Percentiles rank a stretch among this genome's conserved stretches.
Conservation (phyloP, 2,113 vertebrate genomes). For the Catharus fuscescens region DNA sequence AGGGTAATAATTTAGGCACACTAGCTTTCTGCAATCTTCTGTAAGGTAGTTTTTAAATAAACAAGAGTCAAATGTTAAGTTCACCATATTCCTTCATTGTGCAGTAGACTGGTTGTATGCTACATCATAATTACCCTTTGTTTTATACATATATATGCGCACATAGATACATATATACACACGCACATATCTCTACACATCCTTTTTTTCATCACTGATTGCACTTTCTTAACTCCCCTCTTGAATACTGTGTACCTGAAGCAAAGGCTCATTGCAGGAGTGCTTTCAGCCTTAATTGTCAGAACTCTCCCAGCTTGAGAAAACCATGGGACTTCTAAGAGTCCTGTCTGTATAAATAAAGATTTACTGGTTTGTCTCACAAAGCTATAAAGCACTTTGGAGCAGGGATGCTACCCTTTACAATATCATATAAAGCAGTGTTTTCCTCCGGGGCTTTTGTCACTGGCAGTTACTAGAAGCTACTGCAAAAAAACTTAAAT, state of each 20-base stretch:
- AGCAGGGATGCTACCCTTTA: neutral
- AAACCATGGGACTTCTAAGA: neutral
- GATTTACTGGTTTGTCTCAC: neutral
- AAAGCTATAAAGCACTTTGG: neutral
- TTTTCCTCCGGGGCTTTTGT: neutral
- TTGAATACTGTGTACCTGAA: accelerated
- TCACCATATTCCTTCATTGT: neutral
- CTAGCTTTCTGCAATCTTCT: neutral
- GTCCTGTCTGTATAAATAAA: neutral
- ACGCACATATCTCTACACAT: neutral
- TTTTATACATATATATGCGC: neutral
- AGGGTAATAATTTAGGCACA: neutral
- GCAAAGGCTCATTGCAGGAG: neutral
- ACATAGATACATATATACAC: neutral
- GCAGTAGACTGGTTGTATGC: neutral
- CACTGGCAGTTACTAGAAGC: neutral
- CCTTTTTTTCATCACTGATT: neutral
- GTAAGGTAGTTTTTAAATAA: neutral
- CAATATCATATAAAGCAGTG: neutral
- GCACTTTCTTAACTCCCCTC: neutral
- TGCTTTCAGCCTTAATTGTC: neutral
- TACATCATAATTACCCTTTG: neutral
- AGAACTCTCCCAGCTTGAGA: neutral
- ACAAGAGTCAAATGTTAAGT: neutral
- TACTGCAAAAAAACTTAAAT: neutral